phyloP scores from a whole-genome alignment of 2,888 invertebrate genomes.

The Melipona bicolor region DNA sequence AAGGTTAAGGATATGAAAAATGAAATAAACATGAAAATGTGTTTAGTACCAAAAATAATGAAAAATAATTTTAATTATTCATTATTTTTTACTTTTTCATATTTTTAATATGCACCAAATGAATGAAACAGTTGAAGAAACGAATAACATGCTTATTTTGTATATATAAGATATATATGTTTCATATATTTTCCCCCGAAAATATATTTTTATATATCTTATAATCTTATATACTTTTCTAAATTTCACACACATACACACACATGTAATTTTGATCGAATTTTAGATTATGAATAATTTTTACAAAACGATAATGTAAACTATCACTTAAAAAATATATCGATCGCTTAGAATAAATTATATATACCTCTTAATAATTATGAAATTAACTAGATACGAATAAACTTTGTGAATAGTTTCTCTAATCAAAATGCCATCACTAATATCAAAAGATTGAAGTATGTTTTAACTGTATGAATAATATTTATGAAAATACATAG shows the following conservation, averaged over 20 bases:
- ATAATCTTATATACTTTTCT: neutral
- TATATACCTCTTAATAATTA: neutral
- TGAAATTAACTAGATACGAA: neutral
- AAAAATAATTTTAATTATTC: conserved; percentile 28
- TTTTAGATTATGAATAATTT: neutral
- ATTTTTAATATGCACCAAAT: neutral
- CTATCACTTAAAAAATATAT: neutral
- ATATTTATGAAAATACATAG: neutral
- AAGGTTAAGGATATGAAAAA: conserved; percentile 56
- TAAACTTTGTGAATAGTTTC: neutral
- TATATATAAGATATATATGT: neutral
- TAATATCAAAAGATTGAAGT: neutral
- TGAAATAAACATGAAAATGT: conserved; percentile 57
- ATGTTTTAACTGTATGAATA: neutral
- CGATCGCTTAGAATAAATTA: neutral
- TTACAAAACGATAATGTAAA: neutral
- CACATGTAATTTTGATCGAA: neutral
- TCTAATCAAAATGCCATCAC: conserved; percentile 16
- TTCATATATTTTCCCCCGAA: neutral
- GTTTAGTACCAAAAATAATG: conserved; percentile 17
- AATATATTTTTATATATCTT: neutral
- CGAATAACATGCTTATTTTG: conserved; percentile 6
- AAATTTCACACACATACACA: neutral
- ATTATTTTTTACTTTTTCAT: conserved; percentile 1
- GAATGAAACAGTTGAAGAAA: conserved; percentile 4